These are phyloP conservation scores for Gallinago stenura DNA, from an alignment of 2,797 vertebrate genomes.

Conservation along the genomic window DNA sequence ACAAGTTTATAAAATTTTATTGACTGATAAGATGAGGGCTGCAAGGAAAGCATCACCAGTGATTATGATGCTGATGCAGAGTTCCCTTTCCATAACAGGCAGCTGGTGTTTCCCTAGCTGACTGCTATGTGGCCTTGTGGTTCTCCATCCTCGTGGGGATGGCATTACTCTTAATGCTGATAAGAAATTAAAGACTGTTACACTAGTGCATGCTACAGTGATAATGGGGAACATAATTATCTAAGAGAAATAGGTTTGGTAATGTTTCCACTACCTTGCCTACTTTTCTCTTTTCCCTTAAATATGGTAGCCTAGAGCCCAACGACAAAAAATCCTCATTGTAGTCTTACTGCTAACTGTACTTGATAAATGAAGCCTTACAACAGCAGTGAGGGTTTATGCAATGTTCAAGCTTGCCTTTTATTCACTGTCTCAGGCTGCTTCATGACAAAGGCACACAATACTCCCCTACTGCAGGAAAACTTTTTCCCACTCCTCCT, in stretches of 20 bases:
- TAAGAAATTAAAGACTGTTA: not conserved
- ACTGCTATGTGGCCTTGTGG: not conserved
- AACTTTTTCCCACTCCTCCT: not conserved
- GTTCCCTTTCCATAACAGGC: not conserved
- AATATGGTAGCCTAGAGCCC: not conserved
- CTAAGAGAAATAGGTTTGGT: not conserved
- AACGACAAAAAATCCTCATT: not conserved
- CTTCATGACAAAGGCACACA: not conserved
- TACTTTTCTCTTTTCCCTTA: not conserved
- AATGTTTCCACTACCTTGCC: not conserved
- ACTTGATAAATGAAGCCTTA: not conserved
- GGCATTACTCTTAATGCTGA: fast-evolving
- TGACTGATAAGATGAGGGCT: not conserved
- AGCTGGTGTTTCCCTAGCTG: not conserved
- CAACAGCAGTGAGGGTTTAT: not conserved
- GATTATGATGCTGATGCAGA: not conserved
- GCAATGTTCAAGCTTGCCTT: not conserved
- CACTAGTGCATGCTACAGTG: not conserved
- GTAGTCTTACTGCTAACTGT: not conserved
- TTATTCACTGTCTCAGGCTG: not conserved
- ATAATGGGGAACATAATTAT: not conserved
- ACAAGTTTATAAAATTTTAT: not conserved
- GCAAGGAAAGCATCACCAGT: not conserved
- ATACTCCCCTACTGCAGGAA: not conserved
- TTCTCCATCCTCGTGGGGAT: not conserved